Conservation (phyloP, 2,888 invertebrate genomes). For the Drosophila mercatorum region DNA sequence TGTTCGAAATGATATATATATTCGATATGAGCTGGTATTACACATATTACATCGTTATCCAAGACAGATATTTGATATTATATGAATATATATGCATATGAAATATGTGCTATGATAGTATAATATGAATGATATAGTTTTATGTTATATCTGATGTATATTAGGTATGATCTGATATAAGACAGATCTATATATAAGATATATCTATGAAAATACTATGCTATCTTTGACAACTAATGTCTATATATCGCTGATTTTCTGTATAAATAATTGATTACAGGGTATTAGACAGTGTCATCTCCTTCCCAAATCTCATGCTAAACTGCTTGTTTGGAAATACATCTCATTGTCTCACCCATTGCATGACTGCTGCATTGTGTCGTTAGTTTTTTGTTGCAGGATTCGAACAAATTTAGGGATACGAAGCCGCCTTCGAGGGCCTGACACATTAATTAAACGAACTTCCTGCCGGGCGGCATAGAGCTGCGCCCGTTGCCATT, state of each 20-base stretch:
- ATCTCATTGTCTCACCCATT: background rate
- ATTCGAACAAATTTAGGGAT: conserved; percentile 23
- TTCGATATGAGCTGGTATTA: background rate
- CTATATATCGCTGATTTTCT: background rate
- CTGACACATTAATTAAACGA: conserved; percentile 55
- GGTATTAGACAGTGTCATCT: background rate
- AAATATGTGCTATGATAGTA: no score
- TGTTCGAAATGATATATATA: background rate
- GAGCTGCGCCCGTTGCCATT: conserved; percentile 30
- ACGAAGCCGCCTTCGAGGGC: conserved; percentile 27
- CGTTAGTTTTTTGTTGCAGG: conserved; percentile 26
- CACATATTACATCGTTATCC: background rate
- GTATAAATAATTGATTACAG: background rate
- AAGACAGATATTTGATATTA: no score
- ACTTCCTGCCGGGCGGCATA: conserved; percentile 42
- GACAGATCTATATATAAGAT: no score
- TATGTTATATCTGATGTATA: background rate
- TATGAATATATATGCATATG: background rate
- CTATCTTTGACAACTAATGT: no score
- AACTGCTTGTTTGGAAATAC: conserved; percentile 23
- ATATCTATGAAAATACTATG: no score
- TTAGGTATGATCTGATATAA: background rate
- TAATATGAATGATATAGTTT: background rate
- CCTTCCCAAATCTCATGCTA: background rate
- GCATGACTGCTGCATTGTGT: conserved; percentile 16